Base-by-base conservation (phyloP, 2,888 invertebrate species). In the Autographa pulchrina region DNA sequence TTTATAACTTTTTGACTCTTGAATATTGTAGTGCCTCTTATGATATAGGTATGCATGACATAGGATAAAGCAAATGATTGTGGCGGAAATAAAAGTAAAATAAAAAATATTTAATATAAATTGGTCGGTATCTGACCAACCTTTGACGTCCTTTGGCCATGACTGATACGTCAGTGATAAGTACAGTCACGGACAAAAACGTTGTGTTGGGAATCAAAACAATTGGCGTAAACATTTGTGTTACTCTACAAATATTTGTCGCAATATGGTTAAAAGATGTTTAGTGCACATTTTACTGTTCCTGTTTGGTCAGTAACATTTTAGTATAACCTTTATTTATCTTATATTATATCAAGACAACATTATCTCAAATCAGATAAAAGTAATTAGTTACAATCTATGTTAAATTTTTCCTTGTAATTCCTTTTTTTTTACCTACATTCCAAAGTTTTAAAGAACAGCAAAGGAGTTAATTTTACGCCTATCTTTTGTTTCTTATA, bases 91-190 rank as follows among this genome's bases (percentile, higher is more conserved):
- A 38, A 38, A 8, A 38, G 38, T 9, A 38, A 38, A 38, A 38
- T 38, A 38, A 0, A 8, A 11, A 11, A 25, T 25, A 25, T 25
- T 38, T 11, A 11, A n/a, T 16, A n/a, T n/a, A n/a, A n/a, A 48
- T 48, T 48, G n/a, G 48, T n/a, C 48, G 6, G 48, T 48, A 48
- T 48, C 48, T 16, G n/a, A 48, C 16, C 16, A 48, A 48, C 48
- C 48, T 48, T 48, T 48, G 54, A 56, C 54, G 54, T 56, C 54
- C 20, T 13, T 11, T 25, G 54, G 54, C 54, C 54, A 25, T 56
- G 54, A 56, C 54, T 25, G 54, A 25, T 56, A 56, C 25, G 54
- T 56, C 25, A 25, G 25, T 25, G 54, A 56, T 56, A 56, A 56
- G 48, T 25, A 25, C 20, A 56, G 54, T 25, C 54, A 56, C 13